Percentiles rank a stretch among this genome's conserved stretches.
Evolutionary conservation across 1,140 invertebrate species (phyloP).

Genomic region (Eumeta japonica): DNA sequence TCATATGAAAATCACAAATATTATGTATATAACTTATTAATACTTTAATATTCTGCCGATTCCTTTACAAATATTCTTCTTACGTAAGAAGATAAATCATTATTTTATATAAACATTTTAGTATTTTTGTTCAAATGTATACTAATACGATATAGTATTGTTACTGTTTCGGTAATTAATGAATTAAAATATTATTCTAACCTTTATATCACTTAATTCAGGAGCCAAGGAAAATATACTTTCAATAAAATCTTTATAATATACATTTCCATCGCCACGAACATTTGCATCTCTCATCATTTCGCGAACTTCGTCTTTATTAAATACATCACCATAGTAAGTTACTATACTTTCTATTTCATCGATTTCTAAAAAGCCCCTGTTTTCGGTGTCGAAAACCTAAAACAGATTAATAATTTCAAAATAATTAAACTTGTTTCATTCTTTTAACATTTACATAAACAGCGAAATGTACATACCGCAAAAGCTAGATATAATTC

Average conservation of each 20-base stretch:
- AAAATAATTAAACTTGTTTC: too few species aligned
- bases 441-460: background rate
- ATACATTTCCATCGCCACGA: constrained; percentile 39
- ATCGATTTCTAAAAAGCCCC: constrained; percentile 37
- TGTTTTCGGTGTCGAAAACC: constrained; percentile 45
- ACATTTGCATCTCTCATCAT: constrained; percentile 42
- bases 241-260: constrained; percentile 41
- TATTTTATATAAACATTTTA: too few species aligned
- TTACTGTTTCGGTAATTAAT: background rate
- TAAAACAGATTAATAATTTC: constrained; percentile 9
- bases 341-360: constrained; percentile 34
- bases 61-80: too few species aligned
- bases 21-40: too few species aligned
- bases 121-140: too few species aligned
- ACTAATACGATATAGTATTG: too few species aligned
- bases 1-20: too few species aligned
- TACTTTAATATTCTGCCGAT: too few species aligned
- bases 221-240: constrained; percentile 38
- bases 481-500: constrained; percentile 38
- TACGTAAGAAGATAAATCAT: too few species aligned
- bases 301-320: constrained; percentile 28
- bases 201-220: constrained; percentile 31
- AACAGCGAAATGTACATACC: constrained; percentile 14
- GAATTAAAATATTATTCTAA: constrained; percentile 10
- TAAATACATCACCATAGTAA: constrained; percentile 26